These are phyloP conservation scores for Trematomus loennbergii DNA, from an alignment of 2,113 vertebrate genomes.

Conservation along the genomic window DNA sequence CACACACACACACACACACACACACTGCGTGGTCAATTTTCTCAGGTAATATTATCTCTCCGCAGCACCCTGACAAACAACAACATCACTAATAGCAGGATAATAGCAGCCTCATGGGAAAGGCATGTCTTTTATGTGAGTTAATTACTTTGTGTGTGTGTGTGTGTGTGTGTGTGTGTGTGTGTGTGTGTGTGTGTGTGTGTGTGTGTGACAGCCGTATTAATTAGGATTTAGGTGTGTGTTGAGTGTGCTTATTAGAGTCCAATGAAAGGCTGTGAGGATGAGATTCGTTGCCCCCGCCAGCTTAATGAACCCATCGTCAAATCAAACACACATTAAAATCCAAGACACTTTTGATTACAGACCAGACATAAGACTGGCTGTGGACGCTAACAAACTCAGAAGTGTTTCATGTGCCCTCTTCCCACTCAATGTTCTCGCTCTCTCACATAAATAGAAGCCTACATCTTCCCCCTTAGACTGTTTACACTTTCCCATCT, in stretches of 20 bases:
- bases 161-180: slow-evolving; percentile 1
- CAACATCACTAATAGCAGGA: slow-evolving; percentile 50
- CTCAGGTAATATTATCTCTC: slow-evolving; percentile 43
- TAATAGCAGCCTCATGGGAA: slow-evolving; percentile 52
- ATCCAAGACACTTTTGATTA: slow-evolving; percentile 49
- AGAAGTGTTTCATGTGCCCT: slow-evolving; percentile 18
- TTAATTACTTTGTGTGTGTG: slow-evolving; percentile 13
- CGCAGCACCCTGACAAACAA: slow-evolving; percentile 52
- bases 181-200: slow-evolving; percentile 12
- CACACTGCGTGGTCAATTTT: slow-evolving; percentile 31
- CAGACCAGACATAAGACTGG: slow-evolving; percentile 28
- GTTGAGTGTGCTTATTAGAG: slow-evolving; percentile 29
- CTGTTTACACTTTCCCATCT: slow-evolving; percentile 6
- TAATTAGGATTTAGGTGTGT: slow-evolving; percentile 40
- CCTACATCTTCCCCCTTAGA: slow-evolving; percentile 22
- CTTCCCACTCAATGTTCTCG: slow-evolving; percentile 20
- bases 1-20: too few species aligned
- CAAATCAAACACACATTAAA: slow-evolving; percentile 56
- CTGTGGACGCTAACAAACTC: slow-evolving; percentile 31
- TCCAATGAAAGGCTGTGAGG: slow-evolving; percentile 61
- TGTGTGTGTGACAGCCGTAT: slow-evolving; percentile 40
- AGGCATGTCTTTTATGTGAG: neutral
- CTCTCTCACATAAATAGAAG: slow-evolving; percentile 41
- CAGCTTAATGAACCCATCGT: slow-evolving; percentile 45
- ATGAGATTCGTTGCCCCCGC: slow-evolving; percentile 44